Evolutionary conservation across 2,113 vertebrate species (phyloP), one percentile per base, ranked within the genome.

Genomic region (Pycnonotus jocosus): DNA sequence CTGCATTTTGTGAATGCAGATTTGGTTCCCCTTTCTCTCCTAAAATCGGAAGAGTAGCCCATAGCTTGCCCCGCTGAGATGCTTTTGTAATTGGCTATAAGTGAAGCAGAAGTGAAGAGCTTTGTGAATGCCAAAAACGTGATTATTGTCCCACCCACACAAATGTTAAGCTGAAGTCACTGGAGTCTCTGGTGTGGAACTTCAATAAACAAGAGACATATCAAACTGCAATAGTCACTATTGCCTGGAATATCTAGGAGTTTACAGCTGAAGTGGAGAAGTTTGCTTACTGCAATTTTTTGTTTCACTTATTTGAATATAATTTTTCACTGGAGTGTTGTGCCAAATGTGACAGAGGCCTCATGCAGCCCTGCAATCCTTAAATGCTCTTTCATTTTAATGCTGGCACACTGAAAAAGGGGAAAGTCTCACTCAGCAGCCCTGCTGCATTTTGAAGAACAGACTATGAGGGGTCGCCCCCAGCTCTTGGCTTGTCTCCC

Each of bases 131-230:
- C 45, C 70, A 85, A 77, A 90, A 91, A 9, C 7, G 24, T 48
- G 25, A 70, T 77, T 87, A 45, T 58, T 54, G 44, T 68, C 28
- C 85, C 79, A 88, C 68, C 62, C 64, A 79, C 61, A 42, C 3
- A 8, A 81, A 24, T 15, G 23, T 79, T 89, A 57, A 87, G 45
- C 33, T 76, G 73, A 81, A 91, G 47, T 78, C 69, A 90, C 62
- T 76, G n/a, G 54, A 73, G 54, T 88, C 42, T 84, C 45, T 88
- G 27, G 54, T 86, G 35, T 95, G 58, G 77, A 93, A 76, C 53
- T 70, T 31, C 22, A 84, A 14, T 47, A 85, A 85, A 57, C 16
- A 71, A 69, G 24, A 87, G 9, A 79, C 61, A 10, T 20, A 90
- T 56, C 79, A 78, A 66, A 70, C 40, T 4, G 0, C 38, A 91